Evolutionary conservation across 2,888 invertebrate species (phyloP), one percentile per base, ranked within the genome.

Genomic region (Nemotelus pantherinus): DNA sequence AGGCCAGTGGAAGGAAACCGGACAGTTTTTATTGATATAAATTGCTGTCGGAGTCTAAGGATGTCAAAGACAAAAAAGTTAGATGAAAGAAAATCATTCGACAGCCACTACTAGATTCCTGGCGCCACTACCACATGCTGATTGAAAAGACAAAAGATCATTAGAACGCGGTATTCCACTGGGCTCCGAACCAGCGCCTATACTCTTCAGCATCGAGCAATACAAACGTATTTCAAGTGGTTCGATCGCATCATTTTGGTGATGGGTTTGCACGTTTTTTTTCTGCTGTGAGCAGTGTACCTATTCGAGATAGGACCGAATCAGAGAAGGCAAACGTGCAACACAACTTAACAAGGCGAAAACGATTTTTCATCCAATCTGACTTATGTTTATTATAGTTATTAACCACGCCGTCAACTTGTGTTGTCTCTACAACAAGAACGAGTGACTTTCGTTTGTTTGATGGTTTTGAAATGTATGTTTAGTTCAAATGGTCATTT

Each of bases 91-190:
- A 63, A 63, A 63, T 63, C 43, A 41, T 39, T 63, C 43, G 43
- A 63, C 74, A 79, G 74, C 70, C 47, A 70, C 55, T 70, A 70
- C 70, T 70, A 47, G 70, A 25, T 47, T 55, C 39, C 79, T 81
- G 81, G 81, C 81, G 80, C 81, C 81, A 80, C 72, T 64, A 79
- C 80, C 80, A 76, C 81, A 77, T 79, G 80, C 79, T 78, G 79
- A 65, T 76, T 71, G 10, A 63, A 72, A 76, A 77, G 77, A 77
- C 77, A 77, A 77, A 77, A 77, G 77, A 77, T 77, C 77, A 70
- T 77, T 77, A 77, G 55, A 71, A 77, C 39, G 53, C 48, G 72
- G 70, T 41, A 70, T 74, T 48, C 48, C 60, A 48, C 74, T 48
- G 60, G 74, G 74, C 43, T 60, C 60, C 63, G 60, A 57, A 39